Percentiles rank a stretch among this genome's conserved stretches.
phyloP scores from a whole-genome alignment of 2,797 vertebrate genomes.

The Scleropages formosus region DNA sequence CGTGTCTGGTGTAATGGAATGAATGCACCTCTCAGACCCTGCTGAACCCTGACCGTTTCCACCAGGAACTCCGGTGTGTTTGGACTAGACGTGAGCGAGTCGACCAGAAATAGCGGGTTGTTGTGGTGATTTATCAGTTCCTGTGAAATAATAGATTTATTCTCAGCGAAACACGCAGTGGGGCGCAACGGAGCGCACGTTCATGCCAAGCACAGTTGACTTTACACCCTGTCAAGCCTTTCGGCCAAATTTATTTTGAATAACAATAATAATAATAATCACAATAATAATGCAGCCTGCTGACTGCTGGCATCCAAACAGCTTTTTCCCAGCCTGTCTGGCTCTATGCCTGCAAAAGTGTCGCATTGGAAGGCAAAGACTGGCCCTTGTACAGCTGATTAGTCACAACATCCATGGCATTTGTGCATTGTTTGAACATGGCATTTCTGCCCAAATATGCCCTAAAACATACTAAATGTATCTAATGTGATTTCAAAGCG shows the following conservation, averaged over 20 bases:
- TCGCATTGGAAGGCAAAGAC: not conserved
- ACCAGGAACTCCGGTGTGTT: not conserved
- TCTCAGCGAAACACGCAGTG: not conserved
- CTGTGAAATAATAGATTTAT: not conserved
- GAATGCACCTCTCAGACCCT: not conserved
- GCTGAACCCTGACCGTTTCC: not conserved
- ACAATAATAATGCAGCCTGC: not conserved
- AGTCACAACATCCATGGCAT: constrained; percentile 12
- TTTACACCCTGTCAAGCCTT: constrained; percentile 24
- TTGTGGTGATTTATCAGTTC: constrained; percentile 18
- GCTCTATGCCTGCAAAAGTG: not conserved
- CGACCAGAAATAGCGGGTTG: not conserved
- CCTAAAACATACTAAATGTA: not conserved
- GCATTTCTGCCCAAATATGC: constrained; percentile 8
- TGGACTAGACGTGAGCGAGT: not conserved
- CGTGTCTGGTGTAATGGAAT: not conserved
- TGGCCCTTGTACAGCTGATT: not conserved
- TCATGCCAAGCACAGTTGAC: constrained; percentile 15
- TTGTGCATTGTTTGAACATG: constrained; percentile 5
- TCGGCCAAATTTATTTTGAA: constrained; percentile 10
- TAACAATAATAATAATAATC: constrained; percentile 20
- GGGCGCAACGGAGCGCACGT: not conserved
- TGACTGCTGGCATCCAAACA: not conserved
- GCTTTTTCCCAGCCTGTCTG: not conserved
- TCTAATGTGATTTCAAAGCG: constrained; percentile 8